Conservation (phyloP, 1,140 invertebrate genomes). For the Drosophila oshimai region DNA sequence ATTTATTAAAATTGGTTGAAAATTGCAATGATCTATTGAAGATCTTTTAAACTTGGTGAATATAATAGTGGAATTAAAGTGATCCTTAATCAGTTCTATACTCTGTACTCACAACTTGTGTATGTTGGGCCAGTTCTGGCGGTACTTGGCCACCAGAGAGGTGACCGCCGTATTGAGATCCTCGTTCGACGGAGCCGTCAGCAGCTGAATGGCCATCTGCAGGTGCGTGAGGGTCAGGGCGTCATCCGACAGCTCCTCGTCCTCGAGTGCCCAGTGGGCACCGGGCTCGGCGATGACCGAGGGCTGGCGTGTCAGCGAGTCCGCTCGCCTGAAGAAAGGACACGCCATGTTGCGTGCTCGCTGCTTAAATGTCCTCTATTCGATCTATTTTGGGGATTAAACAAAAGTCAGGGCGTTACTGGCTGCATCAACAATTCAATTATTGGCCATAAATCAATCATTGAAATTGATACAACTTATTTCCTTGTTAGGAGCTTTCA, state of each 20-base stretch:
- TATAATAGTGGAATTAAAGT: too few species aligned
- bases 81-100: not conserved
- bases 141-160: constrained; percentile 75
- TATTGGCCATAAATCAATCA: constrained; percentile 8
- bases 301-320: constrained; percentile 73
- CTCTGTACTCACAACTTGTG: constrained; percentile 67
- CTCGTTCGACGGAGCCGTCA: constrained; percentile 84
- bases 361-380: not conserved
- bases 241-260: constrained; percentile 76
- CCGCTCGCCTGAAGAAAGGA: constrained; percentile 79
- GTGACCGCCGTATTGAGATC: constrained; percentile 79
- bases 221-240: constrained; percentile 84
- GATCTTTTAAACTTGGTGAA: too few species aligned
- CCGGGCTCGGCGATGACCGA: constrained; percentile 74
- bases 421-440: constrained; percentile 14
- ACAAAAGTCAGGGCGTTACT: not conserved
- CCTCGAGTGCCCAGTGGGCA: constrained; percentile 74
- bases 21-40: too few species aligned
- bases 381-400: constrained; percentile 7
- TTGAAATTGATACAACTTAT: not conserved
- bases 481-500: not conserved
- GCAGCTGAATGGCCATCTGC: constrained; percentile 85
- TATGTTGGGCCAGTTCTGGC: constrained; percentile 78
- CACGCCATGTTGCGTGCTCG: constrained; percentile 78
- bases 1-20: too few species aligned